These are phyloP conservation scores for Arrhamphus sclerolepis DNA, from an alignment of 2,797 vertebrate genomes.

Conservation along the genomic window DNA sequence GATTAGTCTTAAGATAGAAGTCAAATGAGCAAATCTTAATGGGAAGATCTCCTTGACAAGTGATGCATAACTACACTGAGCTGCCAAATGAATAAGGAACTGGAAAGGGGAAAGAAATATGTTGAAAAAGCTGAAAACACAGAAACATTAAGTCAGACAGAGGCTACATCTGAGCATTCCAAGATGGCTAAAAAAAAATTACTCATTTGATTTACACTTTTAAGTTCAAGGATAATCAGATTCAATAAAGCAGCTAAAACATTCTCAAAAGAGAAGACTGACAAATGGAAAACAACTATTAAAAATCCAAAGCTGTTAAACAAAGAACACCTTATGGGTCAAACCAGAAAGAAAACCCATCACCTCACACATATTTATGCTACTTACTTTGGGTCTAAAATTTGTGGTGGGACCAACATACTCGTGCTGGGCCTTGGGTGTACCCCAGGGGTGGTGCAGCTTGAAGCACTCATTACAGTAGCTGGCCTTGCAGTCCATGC, in stretches of 20 bases:
- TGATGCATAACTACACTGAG: not conserved
- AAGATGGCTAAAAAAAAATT: no score
- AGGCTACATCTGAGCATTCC: no score
- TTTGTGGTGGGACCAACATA: slow-evolving; percentile 96
- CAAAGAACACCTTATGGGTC: not conserved
- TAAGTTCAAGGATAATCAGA: no score
- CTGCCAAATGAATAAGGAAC: not conserved
- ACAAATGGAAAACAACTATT: no score
- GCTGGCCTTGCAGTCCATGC: slow-evolving; percentile 97
- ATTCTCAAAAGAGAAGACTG: no score
- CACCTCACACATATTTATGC: no score
- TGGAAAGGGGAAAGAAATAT: not conserved
- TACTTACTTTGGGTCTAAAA: slow-evolving; percentile 91
- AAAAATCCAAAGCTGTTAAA: no score
- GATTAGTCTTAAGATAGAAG: slow-evolving; percentile 36
- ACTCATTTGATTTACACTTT: no score
- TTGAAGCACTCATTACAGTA: slow-evolving; percentile 99
- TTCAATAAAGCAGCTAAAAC: no score
- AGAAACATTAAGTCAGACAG: no score
- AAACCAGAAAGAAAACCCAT: not conserved
- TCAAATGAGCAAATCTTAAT: slow-evolving; percentile 21
- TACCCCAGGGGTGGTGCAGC: slow-evolving; percentile 96
- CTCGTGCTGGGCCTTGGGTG: slow-evolving; percentile 94
- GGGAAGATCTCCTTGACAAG: slow-evolving; percentile 12
- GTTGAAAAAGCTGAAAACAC: no score